Evolutionary conservation across 2,888 invertebrate genomes (phyloP).

Genomic region (Didymodactylos carnosus): DNA sequence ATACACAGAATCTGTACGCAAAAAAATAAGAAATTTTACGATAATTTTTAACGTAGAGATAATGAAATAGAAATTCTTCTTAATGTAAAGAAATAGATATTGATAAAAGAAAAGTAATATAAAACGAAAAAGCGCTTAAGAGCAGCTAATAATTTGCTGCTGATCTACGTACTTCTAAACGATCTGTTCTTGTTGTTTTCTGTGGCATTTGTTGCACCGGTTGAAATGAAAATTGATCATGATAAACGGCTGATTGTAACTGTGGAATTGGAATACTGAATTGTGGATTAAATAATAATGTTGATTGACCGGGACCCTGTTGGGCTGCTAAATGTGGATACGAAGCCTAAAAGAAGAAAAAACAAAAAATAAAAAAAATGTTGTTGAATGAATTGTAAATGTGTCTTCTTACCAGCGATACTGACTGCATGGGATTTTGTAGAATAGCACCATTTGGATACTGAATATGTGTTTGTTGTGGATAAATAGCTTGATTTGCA

Average conservation of each 20-base stretch:
- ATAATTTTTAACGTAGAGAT: too few relatives aligned
- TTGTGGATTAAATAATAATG: background rate
- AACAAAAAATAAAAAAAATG: background rate
- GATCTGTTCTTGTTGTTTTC: background rate
- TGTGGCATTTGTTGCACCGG: background rate
- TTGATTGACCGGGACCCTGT: background rate
- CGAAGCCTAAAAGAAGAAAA: background rate
- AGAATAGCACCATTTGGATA: background rate
- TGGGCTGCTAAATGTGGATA: background rate
- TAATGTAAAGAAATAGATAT: too few relatives aligned
- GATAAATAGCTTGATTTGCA: background rate
- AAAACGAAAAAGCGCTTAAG: too few relatives aligned
- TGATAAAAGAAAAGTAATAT: too few relatives aligned
- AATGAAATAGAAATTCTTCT: too few relatives aligned
- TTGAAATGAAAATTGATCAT: background rate
- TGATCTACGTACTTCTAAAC: background rate
- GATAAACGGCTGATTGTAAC: background rate
- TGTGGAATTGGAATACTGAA: background rate
- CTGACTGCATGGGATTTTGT: background rate
- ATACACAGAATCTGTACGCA: too few relatives aligned
- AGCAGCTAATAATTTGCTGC: too few relatives aligned
- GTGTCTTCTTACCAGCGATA: background rate
- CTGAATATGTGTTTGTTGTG: background rate
- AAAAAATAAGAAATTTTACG: too few relatives aligned
- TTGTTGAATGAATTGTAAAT: too few relatives aligned